Base-by-base conservation (phyloP, 2,888 invertebrate genomes). In the Dendrolimus houi region DNA sequence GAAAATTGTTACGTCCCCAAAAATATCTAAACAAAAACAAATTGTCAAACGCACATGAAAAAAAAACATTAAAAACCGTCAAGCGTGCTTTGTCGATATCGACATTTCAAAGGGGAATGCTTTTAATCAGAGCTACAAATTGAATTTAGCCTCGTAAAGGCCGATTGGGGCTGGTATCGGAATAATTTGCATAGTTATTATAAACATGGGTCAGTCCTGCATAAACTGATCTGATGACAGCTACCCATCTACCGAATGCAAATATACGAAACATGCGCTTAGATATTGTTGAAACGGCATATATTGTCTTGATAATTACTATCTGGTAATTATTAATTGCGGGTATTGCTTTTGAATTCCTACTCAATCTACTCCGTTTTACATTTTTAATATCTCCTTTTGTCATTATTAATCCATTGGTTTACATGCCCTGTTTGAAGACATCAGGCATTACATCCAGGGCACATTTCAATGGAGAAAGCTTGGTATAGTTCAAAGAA, bases 131-230 rank as follows among this genome's bases (percentile, higher is more conserved):
- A 84, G 85, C 82, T 84, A 87, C 87, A 85, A 88, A 88, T 88
- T 88, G 80, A 89, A 89, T 89, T 87, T 85, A 74, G 79, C 70
- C 75, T 69, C 72, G 71, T 69, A 73, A 74, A 72, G 74, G 74
- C 75, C 80, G 80, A 84, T 85, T 83, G 81, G 83, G 83, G 78
- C 75, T 74, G 79, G 77, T 85, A 87, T 86, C 81, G 80, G 82
- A 81, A 83, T 82, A 82, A 89, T 89, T 89, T 88, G 88, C 89
- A 89, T 90, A 87, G 85, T 87, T 88, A 88, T 89, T 87, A 86
- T 88, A 87, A 87, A 85, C 88, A 86, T 78, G 85, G 87, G 85
- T 86, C 87, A 86, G 76, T 77, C 79, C 83, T 82, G 86, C 83
- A 84, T 87, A 85, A 87, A 83, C 83, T 77, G 73, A 72, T 68